Conservation (phyloP, 2,113 vertebrate genomes). For the Garra rufa region DNA sequence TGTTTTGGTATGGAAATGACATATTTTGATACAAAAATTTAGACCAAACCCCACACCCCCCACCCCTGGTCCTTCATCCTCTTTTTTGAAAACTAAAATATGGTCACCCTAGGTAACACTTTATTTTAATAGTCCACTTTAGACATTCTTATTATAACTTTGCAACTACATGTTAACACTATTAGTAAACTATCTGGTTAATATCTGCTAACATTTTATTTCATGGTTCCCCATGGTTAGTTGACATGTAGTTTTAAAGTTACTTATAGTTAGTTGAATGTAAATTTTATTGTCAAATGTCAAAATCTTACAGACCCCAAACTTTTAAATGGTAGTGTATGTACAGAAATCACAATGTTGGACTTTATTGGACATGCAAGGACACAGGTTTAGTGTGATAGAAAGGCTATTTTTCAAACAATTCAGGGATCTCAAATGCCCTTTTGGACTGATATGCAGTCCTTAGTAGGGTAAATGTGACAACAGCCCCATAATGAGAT, state of each 20-base stretch:
- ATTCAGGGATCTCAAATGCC: background rate
- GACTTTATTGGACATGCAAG: background rate
- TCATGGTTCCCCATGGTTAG: no score
- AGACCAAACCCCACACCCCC: no score
- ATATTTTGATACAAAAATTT: no score
- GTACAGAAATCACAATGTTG: background rate
- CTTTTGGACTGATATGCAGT: background rate
- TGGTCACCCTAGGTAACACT: no score
- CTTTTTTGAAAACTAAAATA: no score
- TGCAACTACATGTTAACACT: no score
- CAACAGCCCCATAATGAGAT: slow-evolving; percentile 7
- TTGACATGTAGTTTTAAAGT: background rate
- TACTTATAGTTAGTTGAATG: background rate
- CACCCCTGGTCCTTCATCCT: no score
- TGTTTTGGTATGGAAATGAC: no score
- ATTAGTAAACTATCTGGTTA: no score
- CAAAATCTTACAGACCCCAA: background rate
- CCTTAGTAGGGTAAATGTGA: background rate
- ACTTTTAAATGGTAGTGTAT: background rate
- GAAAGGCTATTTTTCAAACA: background rate
- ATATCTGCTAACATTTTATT: no score
- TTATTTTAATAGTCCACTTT: no score
- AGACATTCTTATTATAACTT: no score
- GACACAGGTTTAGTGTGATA: background rate
- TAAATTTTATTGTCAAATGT: background rate